These are phyloP conservation scores for Ctena decussata DNA, from an alignment of 2,888 invertebrate species.

Conservation along the genomic window DNA sequence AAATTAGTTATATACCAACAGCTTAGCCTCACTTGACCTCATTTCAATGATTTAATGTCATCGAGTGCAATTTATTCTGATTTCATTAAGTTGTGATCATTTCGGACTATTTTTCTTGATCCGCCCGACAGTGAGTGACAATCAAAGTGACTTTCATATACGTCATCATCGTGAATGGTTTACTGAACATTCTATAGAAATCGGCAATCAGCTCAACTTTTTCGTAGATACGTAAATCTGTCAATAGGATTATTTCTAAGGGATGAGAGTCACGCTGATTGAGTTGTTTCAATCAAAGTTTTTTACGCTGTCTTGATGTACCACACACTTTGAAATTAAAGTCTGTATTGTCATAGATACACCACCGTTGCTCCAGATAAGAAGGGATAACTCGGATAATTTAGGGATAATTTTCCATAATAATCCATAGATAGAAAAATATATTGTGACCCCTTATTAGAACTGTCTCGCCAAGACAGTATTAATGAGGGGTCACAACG, in stretches of 20 bases:
- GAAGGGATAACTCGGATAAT: no score
- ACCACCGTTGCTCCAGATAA: no score
- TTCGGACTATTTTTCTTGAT: neutral
- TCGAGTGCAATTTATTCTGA: neutral
- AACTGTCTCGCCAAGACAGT: no score
- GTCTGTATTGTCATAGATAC: no score
- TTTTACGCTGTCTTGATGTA: neutral
- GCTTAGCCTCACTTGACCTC: conserved; percentile 5
- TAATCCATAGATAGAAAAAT: no score
- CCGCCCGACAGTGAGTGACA: neutral
- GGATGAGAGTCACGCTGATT: neutral
- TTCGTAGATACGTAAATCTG: neutral
- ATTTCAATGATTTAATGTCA: neutral
- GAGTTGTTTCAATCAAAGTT: neutral
- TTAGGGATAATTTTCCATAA: no score
- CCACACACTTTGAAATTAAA: neutral
- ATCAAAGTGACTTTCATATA: neutral
- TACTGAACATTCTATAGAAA: conserved; percentile 12
- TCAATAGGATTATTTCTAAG: neutral
- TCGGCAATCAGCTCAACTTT: neutral
- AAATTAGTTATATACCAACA: neutral
- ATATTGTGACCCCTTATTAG: no score
- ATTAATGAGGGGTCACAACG: no score
- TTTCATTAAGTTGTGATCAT: neutral
- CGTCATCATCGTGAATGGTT: neutral